A percentile compares a stretch with the other conserved stretches of the same genome.
Conservation (phyloP, 2,113 vertebrate genomes). For the Chaetops frenatus region DNA sequence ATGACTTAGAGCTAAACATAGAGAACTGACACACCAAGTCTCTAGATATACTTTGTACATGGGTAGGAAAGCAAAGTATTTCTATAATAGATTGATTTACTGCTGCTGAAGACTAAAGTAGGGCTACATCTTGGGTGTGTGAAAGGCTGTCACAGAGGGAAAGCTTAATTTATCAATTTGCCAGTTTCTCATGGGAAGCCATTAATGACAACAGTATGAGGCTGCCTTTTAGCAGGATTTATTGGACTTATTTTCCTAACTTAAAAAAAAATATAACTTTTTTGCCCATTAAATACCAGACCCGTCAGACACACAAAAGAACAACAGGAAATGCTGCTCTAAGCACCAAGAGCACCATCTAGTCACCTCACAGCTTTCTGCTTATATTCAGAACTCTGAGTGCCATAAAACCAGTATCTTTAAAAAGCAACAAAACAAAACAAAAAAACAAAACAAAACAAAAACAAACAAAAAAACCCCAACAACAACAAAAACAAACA, state of each 20-base stretch:
- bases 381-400: neutral
- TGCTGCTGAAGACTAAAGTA: neutral
- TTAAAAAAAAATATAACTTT: neutral
- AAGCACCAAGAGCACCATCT: neutral
- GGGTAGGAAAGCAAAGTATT: slow-evolving; percentile 5
- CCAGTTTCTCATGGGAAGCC: slow-evolving; percentile 37
- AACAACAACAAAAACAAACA: neutral
- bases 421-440: neutral
- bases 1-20: neutral
- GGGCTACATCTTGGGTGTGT: neutral
- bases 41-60: neutral
- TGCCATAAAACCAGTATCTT: neutral
- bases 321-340: neutral
- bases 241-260: slow-evolving; percentile 17
- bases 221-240: slow-evolving; percentile 19
- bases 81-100: slow-evolving; percentile 26
- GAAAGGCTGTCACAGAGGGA: slow-evolving; percentile 34
- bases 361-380: neutral
- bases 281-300: neutral
- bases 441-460: too few relatives aligned
- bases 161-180: slow-evolving; percentile 59
- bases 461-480: too few relatives aligned
- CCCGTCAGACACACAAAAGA: neutral
- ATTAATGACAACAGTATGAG: slow-evolving; percentile 48
- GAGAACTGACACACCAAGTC: neutral